Base-by-base conservation (phyloP, 2,113 vertebrate species). In the Hippotragus niger region DNA sequence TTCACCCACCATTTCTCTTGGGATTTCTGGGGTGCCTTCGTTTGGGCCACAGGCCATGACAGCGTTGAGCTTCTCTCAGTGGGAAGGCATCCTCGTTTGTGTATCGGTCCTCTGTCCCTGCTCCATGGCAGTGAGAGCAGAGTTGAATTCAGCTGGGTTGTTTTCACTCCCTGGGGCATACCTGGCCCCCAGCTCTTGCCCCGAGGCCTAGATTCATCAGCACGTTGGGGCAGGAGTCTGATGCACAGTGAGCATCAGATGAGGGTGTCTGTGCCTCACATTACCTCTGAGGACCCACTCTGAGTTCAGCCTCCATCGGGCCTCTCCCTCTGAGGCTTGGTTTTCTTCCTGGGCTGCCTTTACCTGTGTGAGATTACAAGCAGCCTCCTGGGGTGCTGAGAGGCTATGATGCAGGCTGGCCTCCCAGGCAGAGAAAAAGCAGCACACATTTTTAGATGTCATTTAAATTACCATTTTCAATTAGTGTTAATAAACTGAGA, bases 331-430 rank as follows among this genome's bases (percentile, higher is more conserved):
- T 57, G 25, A 12, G 29, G 21, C 67, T 83, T 86, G 47, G 6
- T 60, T 94, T 95, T 76, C 89, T 86, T 85, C 60, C n/a, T 27
- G 11, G 83, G 82, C 76, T 78, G 4, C n/a, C 16, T n/a, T 92
- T 60, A 12, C 40, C 14, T 36, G 12, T 89, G 13, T 64, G 85
- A 55, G 52, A 89, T 71, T 71, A n/a, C 19, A 55, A 50, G 50
- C 36, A 40, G 82, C 47, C 47, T 40, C 33, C 57, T 29, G 45
- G 64, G 36, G 21, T 64, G 15, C 88, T 40, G 29, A 60, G 62
- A 88, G 58, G 29, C 82, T 50, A 31, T 43, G 88, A 50, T 40
- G 7, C 31, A 81, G 74, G 36, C 6, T 55, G 25, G 36, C 25
- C 6, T 57, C n/a, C 62, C 12, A 9, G 23, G 8, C 84, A 76